Evolutionary conservation across 2,113 vertebrate genomes (phyloP), one percentile per base, ranked within the genome.

Genomic region (Hirundichthys speculiger): DNA sequence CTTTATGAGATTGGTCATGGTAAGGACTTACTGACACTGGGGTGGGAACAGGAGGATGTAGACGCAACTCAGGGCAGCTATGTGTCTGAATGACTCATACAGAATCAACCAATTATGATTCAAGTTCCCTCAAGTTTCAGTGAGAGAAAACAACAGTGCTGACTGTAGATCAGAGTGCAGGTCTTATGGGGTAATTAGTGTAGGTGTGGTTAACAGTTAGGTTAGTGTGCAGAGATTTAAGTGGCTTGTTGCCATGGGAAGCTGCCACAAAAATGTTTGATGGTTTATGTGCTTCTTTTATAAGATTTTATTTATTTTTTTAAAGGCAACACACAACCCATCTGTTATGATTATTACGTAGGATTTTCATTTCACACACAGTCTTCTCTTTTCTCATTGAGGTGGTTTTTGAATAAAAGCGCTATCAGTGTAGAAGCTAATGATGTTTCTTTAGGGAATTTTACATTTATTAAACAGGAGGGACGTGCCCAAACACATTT

Each of bases 201-300:
- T 43, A 79, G 85, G 81, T 79, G 86, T 80, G 79, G 79, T 82
- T 71, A 74, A 51, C 61, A 67, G 27, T 77, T 51, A 61, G 21
- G 64, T 66, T 77, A 79, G 69, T 67, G 51, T 70, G 66, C 79
- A 72, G 18, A 74, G 63, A 74, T 71, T 73, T 79, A 76, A 83
- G 73, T 66, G 54, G 30, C 51, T 57, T 81, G 75, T 84, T 84
- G 70, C 57, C 73, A 79, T 53, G 51, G 57, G 21, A 61, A 72
- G 63, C 20, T 16, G 27, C 75, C 70, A 67, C 75, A 79, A 79
- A 87, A 80, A 61, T 77, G 41, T 66, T 59, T 7, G 14, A 51
- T 56, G 53, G 53, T 52, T 39, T 50, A 72, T 62, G 50, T 42
- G 50, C 8, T 1, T 40, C 13, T 74, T 64, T 63, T 54, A 55